Percentiles rank a stretch among this genome's conserved stretches.
These are phyloP conservation scores for Aleiodes sp. DNA, from an alignment of 1,140 invertebrate genomes.

Conservation along the genomic window DNA sequence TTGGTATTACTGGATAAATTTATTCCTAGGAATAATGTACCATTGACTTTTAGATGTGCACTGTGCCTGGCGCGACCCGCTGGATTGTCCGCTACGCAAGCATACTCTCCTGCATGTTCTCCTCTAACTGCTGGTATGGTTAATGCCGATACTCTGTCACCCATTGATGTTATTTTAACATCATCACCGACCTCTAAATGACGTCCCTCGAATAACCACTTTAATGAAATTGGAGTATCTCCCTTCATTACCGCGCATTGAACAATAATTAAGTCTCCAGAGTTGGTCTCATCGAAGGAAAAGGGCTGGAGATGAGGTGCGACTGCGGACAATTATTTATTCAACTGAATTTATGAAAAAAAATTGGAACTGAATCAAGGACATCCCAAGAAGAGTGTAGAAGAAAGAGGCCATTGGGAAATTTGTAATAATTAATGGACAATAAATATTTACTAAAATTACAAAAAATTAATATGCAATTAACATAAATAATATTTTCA, in stretches of 20 bases:
- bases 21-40: constrained; percentile 48
- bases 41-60: constrained; percentile 68
- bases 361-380: neutral
- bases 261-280: constrained; percentile 71
- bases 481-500: constrained; percentile 24
- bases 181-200: constrained; percentile 65
- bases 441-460: constrained; percentile 45
- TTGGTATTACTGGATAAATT: neutral
- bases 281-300: constrained; percentile 63
- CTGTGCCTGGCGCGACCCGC: constrained; percentile 72
- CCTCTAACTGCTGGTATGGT: constrained; percentile 63
- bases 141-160: constrained; percentile 65
- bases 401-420: neutral
- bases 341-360: neutral
- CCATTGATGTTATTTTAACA: constrained; percentile 70
- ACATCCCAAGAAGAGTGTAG: neutral
- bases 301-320: constrained; percentile 63
- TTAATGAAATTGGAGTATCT: constrained; percentile 76
- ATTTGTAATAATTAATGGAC: neutral
- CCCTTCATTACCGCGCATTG: constrained; percentile 79
- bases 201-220: constrained; percentile 70
- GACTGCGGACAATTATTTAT: constrained; percentile 49
- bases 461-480: constrained; percentile 46
- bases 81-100: constrained; percentile 76
- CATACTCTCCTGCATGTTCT: constrained; percentile 78